phyloP scores from a whole-genome alignment of 2,797 vertebrate genomes.

The Austrolebias charrua region DNA sequence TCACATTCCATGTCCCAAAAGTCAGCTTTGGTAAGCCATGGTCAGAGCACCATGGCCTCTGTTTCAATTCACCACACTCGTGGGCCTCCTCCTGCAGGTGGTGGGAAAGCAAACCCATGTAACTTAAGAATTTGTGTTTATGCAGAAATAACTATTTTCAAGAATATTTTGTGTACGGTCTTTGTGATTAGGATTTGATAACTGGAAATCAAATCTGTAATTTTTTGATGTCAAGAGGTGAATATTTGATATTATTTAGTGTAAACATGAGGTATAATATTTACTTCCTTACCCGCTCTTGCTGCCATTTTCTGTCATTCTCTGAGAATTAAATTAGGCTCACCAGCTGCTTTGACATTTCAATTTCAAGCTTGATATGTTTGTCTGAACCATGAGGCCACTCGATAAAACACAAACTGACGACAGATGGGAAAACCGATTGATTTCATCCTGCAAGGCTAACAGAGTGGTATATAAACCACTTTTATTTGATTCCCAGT shows the following conservation, averaged over 20 bases:
- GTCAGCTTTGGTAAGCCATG: no score
- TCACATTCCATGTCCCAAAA: no score
- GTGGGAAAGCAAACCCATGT: no score
- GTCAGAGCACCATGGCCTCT: no score
- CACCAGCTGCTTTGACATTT: constrained; percentile 26
- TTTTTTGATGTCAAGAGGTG: constrained; percentile 8
- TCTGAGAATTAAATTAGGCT: constrained; percentile 20
- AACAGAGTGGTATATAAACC: background rate
- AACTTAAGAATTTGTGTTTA: constrained; percentile 11
- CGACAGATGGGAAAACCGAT: background rate
- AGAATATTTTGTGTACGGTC: constrained; percentile 16
- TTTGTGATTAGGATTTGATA: constrained; percentile 17
- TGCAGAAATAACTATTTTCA: constrained; percentile 21
- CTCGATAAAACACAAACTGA: constrained; percentile 11
- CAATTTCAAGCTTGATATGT: constrained; percentile 21
- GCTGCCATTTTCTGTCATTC: background rate
- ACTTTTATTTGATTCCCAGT: background rate
- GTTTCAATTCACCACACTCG: no score
- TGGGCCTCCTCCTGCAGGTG: no score
- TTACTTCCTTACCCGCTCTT: background rate
- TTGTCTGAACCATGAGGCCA: constrained; percentile 11
- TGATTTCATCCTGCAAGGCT: background rate
- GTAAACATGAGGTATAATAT: background rate
- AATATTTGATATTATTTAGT: background rate
- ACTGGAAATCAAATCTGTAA: constrained; percentile 8